Conservation (phyloP, 2,888 invertebrate genomes). For the Morpho helenor region DNA sequence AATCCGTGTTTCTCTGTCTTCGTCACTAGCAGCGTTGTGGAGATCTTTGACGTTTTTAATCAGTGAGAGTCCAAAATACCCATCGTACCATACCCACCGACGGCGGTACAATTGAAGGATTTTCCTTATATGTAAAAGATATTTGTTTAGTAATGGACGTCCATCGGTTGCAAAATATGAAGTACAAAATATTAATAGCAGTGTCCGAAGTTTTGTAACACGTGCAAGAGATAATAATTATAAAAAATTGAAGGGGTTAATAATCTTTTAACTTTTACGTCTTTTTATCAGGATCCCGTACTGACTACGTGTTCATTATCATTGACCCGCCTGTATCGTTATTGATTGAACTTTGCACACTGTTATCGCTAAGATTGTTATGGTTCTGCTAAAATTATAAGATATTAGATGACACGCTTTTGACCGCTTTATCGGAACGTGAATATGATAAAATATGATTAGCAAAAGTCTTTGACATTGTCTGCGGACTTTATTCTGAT, state of each 20-base stretch:
- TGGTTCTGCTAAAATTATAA: conserved; percentile 14
- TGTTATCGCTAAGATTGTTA: conserved; percentile 6
- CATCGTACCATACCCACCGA: too few species aligned
- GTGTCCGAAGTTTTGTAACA: neutral
- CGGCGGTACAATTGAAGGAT: too few species aligned
- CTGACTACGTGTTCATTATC: conserved; percentile 9
- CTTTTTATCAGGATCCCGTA: conserved; percentile 3
- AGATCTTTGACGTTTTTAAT: too few species aligned
- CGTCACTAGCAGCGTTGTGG: too few species aligned
- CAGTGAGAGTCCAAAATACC: too few species aligned
- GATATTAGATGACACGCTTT: conserved; percentile 9
- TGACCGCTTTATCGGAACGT: conserved; percentile 13
- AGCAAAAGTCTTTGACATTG: too few species aligned
- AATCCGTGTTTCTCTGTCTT: too few species aligned
- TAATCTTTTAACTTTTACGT: neutral
- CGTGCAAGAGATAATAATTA: neutral
- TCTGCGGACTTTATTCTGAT: too few species aligned
- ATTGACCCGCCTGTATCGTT: conserved; percentile 8
- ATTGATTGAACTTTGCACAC: conserved; percentile 15
- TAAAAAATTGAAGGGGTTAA: neutral
- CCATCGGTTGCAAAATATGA: too few species aligned
- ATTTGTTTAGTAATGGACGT: too few species aligned
- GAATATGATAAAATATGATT: neutral
- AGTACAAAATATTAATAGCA: neutral
- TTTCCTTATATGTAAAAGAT: too few species aligned